Conservation (phyloP, 2,888 invertebrate species). For the Fragum sueziense region DNA sequence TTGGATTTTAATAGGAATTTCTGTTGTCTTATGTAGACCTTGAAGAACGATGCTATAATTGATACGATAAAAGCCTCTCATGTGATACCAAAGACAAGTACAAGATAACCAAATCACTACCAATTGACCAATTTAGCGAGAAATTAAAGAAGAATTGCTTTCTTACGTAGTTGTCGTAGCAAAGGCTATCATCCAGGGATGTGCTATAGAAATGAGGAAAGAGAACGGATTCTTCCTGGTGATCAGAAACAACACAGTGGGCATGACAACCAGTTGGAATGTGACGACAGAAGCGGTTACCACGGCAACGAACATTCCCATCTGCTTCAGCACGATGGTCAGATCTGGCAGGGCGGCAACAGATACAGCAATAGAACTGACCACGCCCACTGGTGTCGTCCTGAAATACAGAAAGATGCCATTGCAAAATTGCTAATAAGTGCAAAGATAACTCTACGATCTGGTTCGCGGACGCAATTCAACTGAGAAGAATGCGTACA, state of each 20-base stretch:
- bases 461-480: too few species aligned
- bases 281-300: slow-evolving; percentile 68
- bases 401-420: slow-evolving; percentile 33
- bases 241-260: slow-evolving; percentile 62
- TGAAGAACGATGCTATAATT: too few species aligned
- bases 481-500: too few species aligned
- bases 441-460: too few species aligned
- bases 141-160: too few species aligned
- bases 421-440: too few species aligned
- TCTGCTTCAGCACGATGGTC: slow-evolving; percentile 40
- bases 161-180: slow-evolving; percentile 76
- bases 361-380: slow-evolving; percentile 57
- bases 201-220: slow-evolving; percentile 58
- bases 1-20: too few species aligned
- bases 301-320: slow-evolving; percentile 64
- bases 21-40: too few species aligned
- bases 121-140: too few species aligned
- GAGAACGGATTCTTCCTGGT: slow-evolving; percentile 70
- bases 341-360: slow-evolving; percentile 52
- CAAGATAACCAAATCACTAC: too few species aligned
- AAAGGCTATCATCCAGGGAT: slow-evolving; percentile 72
- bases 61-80: too few species aligned
- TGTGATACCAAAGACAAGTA: too few species aligned
- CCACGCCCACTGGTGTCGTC: slow-evolving; percentile 60
- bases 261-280: slow-evolving; percentile 71